phyloP scores from a whole-genome alignment of 1,140 invertebrate species.

The Plutomurus gul region DNA sequence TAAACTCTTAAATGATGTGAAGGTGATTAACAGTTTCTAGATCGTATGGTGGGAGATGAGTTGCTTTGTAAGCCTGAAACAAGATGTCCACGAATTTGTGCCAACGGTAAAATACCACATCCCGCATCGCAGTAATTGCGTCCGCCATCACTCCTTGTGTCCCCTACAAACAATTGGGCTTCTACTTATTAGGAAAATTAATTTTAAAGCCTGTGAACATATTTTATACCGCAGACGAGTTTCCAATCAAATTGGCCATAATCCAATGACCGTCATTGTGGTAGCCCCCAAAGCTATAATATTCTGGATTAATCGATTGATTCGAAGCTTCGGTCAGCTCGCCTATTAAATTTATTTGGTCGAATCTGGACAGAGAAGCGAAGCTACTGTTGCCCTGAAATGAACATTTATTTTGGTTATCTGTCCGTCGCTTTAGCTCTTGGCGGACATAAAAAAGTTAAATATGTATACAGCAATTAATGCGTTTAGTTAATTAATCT shows the following conservation, averaged over 20 bases:
- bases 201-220: too few relatives aligned
- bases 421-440: too few relatives aligned
- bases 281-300: not conserved
- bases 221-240: not conserved
- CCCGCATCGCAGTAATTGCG: slow-evolving; percentile 71
- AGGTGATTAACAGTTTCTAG: slow-evolving; percentile 57
- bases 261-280: slow-evolving; percentile 8
- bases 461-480: too few relatives aligned
- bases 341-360: not conserved
- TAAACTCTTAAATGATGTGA: not conserved
- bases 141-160: slow-evolving; percentile 68
- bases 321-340: not conserved
- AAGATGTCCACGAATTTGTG: slow-evolving; percentile 58
- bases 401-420: too few relatives aligned
- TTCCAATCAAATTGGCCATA: not conserved
- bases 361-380: too few relatives aligned
- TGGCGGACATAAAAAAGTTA: too few relatives aligned
- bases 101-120: slow-evolving; percentile 60
- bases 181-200: not conserved
- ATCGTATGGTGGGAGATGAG: slow-evolving; percentile 56
- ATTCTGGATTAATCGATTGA: not conserved
- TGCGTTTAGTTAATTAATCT: too few relatives aligned
- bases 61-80: slow-evolving; percentile 59
- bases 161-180: slow-evolving; percentile 30
- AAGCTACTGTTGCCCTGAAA: too few relatives aligned